phyloP scores from a whole-genome alignment of 2,113 vertebrate species.

The Rutilus rutilus region DNA sequence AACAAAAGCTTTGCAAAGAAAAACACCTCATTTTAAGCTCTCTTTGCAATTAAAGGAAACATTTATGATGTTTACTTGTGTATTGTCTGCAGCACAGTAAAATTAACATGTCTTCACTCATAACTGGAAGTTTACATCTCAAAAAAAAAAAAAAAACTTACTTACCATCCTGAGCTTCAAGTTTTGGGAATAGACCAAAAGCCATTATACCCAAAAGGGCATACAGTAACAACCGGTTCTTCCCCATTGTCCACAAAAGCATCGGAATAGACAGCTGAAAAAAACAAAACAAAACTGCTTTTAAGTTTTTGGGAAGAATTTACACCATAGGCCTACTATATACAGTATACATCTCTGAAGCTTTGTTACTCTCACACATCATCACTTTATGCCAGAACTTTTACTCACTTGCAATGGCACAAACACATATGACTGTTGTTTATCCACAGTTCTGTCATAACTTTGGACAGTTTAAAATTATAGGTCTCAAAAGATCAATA shows the following conservation, averaged over 20 bases:
- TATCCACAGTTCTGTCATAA: not conserved
- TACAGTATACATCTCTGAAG: not conserved
- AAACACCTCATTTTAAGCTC: not conserved
- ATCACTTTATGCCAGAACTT: not conserved
- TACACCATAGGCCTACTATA: not conserved
- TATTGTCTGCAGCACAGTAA: not conserved
- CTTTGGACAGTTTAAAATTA: not conserved
- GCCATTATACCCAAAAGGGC: conserved; percentile 78
- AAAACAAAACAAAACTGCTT: conserved; percentile 19
- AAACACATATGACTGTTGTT: not conserved
- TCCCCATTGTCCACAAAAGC: conserved; percentile 81
- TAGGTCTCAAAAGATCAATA: not conserved
- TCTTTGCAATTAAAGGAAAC: not conserved
- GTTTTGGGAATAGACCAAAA: conserved; percentile 68
- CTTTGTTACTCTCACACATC: not conserved
- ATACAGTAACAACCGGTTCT: conserved; percentile 68
- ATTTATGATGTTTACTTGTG: not conserved
- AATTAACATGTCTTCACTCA: not conserved
- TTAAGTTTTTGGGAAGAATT: not conserved
- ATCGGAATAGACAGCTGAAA: conserved; percentile 66
- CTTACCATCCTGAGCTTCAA: conserved; percentile 80
- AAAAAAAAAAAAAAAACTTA: not conserved
- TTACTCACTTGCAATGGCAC: not conserved
- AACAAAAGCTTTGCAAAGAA: not conserved
- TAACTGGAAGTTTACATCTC: not conserved